Evolutionary conservation across 2,797 vertebrate genomes (phyloP).

Genomic region (Myotis findleyi): DNA sequence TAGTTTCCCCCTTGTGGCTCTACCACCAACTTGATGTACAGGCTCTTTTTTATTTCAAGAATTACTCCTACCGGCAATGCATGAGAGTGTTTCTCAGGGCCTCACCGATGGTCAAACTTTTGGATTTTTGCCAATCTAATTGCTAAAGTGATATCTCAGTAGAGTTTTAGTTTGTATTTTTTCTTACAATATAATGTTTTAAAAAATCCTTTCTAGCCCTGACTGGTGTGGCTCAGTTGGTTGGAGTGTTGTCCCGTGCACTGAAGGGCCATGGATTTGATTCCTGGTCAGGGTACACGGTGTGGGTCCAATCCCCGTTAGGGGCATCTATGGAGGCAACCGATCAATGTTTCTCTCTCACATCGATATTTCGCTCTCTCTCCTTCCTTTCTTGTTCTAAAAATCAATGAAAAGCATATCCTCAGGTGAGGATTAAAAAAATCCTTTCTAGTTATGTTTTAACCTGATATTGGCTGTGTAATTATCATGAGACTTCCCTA

Average conservation of each 20-base stretch:
- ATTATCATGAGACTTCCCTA: neutral
- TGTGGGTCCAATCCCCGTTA: neutral
- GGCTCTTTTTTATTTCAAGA: neutral
- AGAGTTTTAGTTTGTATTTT: constrained; percentile 5
- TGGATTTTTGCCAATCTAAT: neutral
- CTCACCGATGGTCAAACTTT: neutral
- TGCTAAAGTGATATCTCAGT: neutral
- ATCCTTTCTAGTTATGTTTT: neutral
- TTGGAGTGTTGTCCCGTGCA: neutral
- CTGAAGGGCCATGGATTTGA: neutral
- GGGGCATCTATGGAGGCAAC: neutral
- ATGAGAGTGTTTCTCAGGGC: neutral
- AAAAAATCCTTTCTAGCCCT: neutral
- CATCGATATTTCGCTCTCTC: neutral
- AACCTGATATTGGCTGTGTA: neutral
- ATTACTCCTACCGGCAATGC: neutral
- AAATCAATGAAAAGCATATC: neutral
- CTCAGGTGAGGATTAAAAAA: neutral
- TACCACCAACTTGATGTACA: neutral
- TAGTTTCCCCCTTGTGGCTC: neutral
- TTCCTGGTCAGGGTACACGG: neutral
- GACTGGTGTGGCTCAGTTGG: neutral
- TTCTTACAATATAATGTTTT: neutral
- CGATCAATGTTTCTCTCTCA: neutral
- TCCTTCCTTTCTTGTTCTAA: neutral